phyloP scores from a whole-genome alignment of 2,888 invertebrate genomes.

The Nemotelus pantherinus region DNA sequence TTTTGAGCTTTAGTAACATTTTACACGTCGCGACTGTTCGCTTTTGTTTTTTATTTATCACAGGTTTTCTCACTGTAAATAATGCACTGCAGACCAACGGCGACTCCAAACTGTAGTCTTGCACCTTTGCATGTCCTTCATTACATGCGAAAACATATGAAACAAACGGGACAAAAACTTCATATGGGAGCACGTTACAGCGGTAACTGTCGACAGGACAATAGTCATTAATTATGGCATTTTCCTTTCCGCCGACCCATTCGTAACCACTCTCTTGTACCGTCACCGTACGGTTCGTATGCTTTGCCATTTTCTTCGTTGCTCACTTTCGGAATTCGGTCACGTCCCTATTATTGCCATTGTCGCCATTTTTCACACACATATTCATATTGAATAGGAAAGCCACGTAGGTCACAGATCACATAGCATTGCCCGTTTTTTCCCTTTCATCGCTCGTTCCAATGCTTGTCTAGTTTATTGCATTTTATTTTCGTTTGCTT shows the following conservation, averaged over 20 bases:
- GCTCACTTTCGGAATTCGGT: conserved; percentile 46
- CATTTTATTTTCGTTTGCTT: conserved; percentile 37
- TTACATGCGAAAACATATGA: conserved; percentile 34
- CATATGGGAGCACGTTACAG: conserved; percentile 27
- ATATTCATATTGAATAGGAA: conserved; percentile 40
- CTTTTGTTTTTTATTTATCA: no score
- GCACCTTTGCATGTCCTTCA: conserved; percentile 14
- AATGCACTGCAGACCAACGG: no score
- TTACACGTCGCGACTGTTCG: no score
- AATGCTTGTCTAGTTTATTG: conserved; percentile 29
- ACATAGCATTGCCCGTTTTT: conserved; percentile 18
- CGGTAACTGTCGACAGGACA: conserved; percentile 46
- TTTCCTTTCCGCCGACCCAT: conserved; percentile 33
- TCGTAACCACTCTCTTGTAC: conserved; percentile 5
- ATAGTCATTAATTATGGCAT: conserved; percentile 51
- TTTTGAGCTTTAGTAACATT: no score
- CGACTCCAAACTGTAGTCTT: neutral
- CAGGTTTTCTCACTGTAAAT: no score
- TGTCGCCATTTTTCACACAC: conserved; percentile 50
- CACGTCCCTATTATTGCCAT: conserved; percentile 50
- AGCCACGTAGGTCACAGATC: conserved; percentile 46
- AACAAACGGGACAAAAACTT: conserved; percentile 44
- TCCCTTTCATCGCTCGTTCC: conserved; percentile 11
- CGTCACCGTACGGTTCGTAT: neutral
- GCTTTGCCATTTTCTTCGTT: conserved; percentile 8